Evolutionary conservation across 2,888 invertebrate species (phyloP).

Genomic region (Heteromyza rotundicornis): DNA sequence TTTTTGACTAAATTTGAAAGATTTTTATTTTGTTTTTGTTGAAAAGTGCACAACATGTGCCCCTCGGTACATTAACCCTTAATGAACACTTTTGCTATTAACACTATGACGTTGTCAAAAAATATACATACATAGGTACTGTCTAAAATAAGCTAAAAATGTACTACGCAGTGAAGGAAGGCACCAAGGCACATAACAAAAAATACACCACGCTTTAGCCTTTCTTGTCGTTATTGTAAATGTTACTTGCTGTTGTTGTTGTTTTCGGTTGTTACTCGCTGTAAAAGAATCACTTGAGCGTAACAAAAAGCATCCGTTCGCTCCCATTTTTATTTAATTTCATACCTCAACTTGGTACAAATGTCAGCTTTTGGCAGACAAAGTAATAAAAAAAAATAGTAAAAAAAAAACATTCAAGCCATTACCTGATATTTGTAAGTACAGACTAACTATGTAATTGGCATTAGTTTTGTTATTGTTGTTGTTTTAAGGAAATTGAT

Average conservation of each 20-base stretch:
- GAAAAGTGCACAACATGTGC: constrained; percentile 7
- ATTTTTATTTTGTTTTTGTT: no score
- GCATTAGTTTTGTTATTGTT: constrained; percentile 1
- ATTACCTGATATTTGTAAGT: no score
- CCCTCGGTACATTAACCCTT: constrained; percentile 24
- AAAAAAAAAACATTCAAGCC: no score
- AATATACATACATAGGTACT: neutral
- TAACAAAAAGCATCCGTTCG: constrained; percentile 52
- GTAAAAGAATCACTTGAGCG: constrained; percentile 54
- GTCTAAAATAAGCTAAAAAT: no score
- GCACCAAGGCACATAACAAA: no score
- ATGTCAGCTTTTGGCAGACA: neutral
- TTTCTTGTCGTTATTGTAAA: neutral
- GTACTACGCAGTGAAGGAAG: no score
- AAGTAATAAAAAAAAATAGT: no score
- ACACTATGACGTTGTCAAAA: neutral
- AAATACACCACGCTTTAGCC: no score
- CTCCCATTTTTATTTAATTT: constrained; percentile 35
- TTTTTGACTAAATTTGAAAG: no score
- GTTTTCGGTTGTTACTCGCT: neutral
- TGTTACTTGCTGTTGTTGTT: constrained; percentile 23
- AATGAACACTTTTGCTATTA: neutral
- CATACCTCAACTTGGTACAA: neutral
- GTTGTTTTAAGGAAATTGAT: constrained; percentile 18
- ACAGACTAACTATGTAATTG: constrained; percentile 5